Evolutionary conservation across 2,888 invertebrate genomes (phyloP), one percentile per base, ranked within the genome.

Genomic region (Aporophyla lueneburgensis): DNA sequence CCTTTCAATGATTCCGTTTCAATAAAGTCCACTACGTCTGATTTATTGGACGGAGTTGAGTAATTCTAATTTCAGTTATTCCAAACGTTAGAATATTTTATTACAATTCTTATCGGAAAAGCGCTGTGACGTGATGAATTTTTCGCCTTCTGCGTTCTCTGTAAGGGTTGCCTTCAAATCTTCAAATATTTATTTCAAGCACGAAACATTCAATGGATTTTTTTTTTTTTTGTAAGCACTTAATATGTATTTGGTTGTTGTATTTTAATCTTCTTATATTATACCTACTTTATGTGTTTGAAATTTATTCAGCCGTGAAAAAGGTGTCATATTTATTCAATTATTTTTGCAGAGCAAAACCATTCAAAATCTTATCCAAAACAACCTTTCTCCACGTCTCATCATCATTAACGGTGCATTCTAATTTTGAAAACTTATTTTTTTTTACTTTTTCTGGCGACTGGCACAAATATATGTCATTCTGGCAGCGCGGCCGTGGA

Each of bases 1-100:
- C 59, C 53, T 83, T 81, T 80, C 76, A 84, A 75, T 85, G 82
- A 86, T 84, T 84, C 71, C 59, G 69, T 80, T 86, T 61, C 81
- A 85, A 85, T 87, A 80, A 83, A 75, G 78, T 80, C 81, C 72
- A 74, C 54, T 78, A 65, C 53, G 72, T 51, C 75, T 66, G 84
- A 84, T 84, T 84, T 84, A 84, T 76, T 51, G 43, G 49, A 71
- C 53, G 66, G 40, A 67, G 71, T 83, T 70, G 63, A 81, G 51
- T 75, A 56, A 80, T 74, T 69, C 49, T 79, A 75, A 81, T 82
- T 71, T 79, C 75, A 77, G 77, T 74, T 83, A 40, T 56, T 70
- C 49, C 43, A 62, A 61, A 58, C 63, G 76, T 65, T 71, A 54
- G 49, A 49, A 71, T 68, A 59, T 73, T 83, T 76, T 75, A 78